Evolutionary conservation across 2,888 invertebrate genomes (phyloP).

Genomic region (Craniophora ligustri): DNA sequence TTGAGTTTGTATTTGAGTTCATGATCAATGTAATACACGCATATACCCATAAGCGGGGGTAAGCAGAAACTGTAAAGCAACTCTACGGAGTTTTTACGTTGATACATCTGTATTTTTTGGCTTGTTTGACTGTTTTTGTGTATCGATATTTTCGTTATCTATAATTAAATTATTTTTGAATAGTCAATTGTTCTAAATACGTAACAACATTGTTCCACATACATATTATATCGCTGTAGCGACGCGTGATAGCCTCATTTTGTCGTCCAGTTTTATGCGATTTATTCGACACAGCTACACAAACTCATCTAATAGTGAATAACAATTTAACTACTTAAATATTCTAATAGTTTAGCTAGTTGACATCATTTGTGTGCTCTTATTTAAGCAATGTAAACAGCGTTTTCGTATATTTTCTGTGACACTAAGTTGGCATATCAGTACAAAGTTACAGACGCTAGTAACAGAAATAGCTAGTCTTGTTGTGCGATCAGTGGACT

Average conservation of each 20-base stretch:
- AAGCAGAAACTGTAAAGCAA: too few species aligned
- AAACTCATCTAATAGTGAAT: conserved; percentile 37
- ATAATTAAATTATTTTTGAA: conserved; percentile 2
- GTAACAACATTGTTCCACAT: conserved; percentile 21
- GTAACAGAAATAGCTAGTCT: too few species aligned
- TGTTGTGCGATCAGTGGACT: too few species aligned
- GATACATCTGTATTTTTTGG: too few species aligned
- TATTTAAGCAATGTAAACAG: not conserved
- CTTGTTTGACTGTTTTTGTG: too few species aligned
- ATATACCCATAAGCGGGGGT: too few species aligned
- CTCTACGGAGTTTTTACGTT: too few species aligned
- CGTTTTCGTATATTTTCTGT: too few species aligned
- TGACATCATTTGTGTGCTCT: conserved; percentile 41
- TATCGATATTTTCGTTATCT: not conserved
- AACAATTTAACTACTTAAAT: conserved; percentile 33
- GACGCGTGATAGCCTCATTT: conserved; percentile 37
- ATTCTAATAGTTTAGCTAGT: conserved; percentile 22
- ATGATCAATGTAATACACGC: too few species aligned
- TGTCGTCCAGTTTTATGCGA: not conserved
- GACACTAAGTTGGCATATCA: too few species aligned
- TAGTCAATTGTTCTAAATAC: conserved; percentile 21
- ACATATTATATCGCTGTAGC: conserved; percentile 1
- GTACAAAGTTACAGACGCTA: too few species aligned
- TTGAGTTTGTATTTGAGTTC: too few species aligned
- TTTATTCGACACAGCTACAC: conserved; percentile 29